Conservation (phyloP, 2,797 vertebrate species). For the Sebastes itinus region DNA sequence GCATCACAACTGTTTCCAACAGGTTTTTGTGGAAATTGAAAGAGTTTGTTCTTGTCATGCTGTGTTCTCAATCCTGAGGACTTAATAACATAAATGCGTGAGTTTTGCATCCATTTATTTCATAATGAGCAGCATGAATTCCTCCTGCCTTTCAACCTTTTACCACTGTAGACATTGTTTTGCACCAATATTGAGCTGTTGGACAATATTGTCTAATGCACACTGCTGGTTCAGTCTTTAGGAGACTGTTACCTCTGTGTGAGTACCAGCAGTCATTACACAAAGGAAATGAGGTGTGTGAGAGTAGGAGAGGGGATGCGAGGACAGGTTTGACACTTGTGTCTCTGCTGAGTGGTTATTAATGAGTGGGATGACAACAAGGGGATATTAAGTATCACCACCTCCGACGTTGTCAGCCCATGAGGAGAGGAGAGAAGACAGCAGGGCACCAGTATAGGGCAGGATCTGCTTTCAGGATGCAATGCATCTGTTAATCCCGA, state of each 20-base stretch:
- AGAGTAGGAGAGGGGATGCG: not conserved
- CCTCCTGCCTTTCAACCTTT: not conserved
- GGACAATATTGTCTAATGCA: not conserved
- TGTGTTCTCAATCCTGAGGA: not conserved
- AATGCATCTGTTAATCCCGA: not conserved
- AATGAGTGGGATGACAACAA: slow-evolving; percentile 28
- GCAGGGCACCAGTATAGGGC: not conserved
- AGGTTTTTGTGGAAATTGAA: not conserved
- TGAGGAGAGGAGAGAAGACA: not conserved
- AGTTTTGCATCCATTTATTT: not conserved
- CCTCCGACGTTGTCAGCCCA: not conserved
- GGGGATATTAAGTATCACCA: slow-evolving; percentile 4
- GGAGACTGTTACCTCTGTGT: not conserved
- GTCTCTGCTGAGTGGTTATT: slow-evolving; percentile 21
- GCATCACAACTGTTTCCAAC: not conserved
- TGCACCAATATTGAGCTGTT: slow-evolving; percentile 5
- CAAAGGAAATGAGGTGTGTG: slow-evolving; percentile 28
- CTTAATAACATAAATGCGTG: not conserved
- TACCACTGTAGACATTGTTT: not conserved
- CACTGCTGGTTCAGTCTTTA: slow-evolving; percentile 1
- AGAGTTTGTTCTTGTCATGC: not conserved
- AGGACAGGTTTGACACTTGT: slow-evolving; percentile 25
- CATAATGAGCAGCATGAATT: not conserved
- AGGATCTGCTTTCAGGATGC: not conserved
- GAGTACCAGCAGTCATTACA: slow-evolving; percentile 17